phyloP scores from a whole-genome alignment of 2,888 invertebrate species.

The Steinernema carpocapsae region DNA sequence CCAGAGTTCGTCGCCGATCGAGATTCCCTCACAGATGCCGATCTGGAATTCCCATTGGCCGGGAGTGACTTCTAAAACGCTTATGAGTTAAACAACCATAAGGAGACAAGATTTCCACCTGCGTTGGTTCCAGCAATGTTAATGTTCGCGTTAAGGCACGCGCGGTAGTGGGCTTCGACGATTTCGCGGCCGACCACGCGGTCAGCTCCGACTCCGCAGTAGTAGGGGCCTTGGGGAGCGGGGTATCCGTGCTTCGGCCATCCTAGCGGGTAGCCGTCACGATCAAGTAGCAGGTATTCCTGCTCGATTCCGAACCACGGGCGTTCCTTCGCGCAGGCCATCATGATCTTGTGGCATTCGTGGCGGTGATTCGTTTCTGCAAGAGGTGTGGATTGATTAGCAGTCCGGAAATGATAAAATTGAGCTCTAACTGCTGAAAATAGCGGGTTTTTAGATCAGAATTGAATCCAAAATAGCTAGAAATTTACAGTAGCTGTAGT shows the following conservation, averaged over 20 bases:
- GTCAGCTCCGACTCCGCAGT: slow-evolving; percentile 87
- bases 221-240: slow-evolving; percentile 75
- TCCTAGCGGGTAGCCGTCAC: slow-evolving; percentile 65
- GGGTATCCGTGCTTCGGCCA: slow-evolving; percentile 69
- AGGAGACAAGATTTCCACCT: slow-evolving; percentile 68
- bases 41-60: slow-evolving; percentile 67
- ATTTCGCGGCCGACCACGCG: slow-evolving; percentile 83
- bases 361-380: slow-evolving; percentile 52
- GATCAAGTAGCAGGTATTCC: slow-evolving; percentile 72
- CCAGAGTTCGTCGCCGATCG: slow-evolving; percentile 72
- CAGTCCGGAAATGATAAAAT: too few relatives aligned
- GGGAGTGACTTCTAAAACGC: slow-evolving; percentile 17
- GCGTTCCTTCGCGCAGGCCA: slow-evolving; percentile 38
- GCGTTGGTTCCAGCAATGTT: slow-evolving; percentile 92
- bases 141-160: slow-evolving; percentile 90
- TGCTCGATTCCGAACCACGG: slow-evolving; percentile 73
- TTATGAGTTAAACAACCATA: not conserved
- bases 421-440: too few relatives aligned
- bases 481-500: too few relatives aligned
- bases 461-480: too few relatives aligned
- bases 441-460: too few relatives aligned
- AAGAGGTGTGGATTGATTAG: too few relatives aligned
- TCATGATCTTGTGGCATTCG: slow-evolving; percentile 46
- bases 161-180: slow-evolving; percentile 91
- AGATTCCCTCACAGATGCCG: slow-evolving; percentile 72